phyloP scores from a whole-genome alignment of 2,113 vertebrate genomes.

The Harpagus bidentatus region DNA sequence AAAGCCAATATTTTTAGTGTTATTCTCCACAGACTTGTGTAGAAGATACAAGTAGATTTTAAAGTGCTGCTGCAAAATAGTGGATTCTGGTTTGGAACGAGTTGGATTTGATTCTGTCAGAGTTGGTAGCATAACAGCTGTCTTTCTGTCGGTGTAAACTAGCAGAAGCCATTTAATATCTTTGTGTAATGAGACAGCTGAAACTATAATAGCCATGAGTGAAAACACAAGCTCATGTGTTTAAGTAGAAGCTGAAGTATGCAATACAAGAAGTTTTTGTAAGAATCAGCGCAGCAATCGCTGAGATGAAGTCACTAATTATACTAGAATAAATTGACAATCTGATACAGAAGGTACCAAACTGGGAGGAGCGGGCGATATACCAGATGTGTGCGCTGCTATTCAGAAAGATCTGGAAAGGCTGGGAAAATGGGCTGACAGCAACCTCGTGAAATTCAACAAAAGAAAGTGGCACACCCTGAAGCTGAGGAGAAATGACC shows the following conservation, averaged over 20 bases:
- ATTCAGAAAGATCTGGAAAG: background rate
- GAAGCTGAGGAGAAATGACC: background rate
- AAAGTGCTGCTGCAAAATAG: background rate
- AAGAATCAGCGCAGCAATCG: background rate
- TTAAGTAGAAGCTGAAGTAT: background rate
- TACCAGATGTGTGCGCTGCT: rapidly evolving
- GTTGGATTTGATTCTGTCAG: background rate
- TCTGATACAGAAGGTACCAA: rapidly evolving
- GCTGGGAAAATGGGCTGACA: background rate
- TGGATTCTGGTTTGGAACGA: background rate
- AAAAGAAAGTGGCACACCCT: rapidly evolving
- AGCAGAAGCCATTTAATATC: background rate
- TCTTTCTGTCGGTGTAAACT: background rate
- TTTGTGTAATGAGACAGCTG: background rate
- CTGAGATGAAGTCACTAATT: background rate
- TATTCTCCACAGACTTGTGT: background rate
- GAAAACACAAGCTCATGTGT: background rate
- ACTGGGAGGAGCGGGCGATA: background rate
- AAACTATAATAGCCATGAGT: background rate
- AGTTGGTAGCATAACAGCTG: background rate
- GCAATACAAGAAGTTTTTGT: background rate
- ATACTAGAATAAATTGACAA: background rate
- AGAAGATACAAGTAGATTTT: background rate
- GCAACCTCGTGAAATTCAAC: background rate
- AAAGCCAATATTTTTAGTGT: background rate